These are phyloP conservation scores for Pempheris klunzingeri DNA, from an alignment of 2,797 vertebrate genomes.

Conservation along the genomic window DNA sequence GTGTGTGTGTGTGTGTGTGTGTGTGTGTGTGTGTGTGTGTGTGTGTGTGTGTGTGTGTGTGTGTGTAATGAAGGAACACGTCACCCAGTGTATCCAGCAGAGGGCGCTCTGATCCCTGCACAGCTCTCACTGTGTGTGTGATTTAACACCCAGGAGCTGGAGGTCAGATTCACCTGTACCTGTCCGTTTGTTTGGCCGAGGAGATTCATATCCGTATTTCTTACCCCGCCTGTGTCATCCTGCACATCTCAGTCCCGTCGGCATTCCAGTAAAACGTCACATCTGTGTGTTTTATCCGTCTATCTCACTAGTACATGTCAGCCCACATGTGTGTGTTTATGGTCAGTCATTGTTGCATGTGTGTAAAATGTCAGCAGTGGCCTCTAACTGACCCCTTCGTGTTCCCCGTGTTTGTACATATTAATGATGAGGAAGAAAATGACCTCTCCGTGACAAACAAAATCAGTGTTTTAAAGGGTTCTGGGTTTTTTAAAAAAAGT, in stretches of 20 bases:
- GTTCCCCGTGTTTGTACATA: conserved; percentile 12
- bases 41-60: too few relatives aligned
- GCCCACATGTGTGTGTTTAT: background rate
- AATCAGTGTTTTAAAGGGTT: conserved; percentile 8
- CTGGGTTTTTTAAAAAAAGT: background rate
- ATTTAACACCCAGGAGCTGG: background rate
- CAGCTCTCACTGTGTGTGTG: background rate
- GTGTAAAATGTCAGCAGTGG: conserved; percentile 28
- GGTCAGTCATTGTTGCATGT: conserved; percentile 31
- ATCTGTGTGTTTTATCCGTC: background rate
- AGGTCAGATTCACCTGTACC: background rate
- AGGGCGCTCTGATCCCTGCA: conserved; percentile 5
- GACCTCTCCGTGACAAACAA: background rate
- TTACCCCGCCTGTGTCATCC: background rate
- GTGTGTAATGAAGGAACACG: background rate
- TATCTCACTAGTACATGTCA: conserved; percentile 26
- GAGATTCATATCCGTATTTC: conserved; percentile 13
- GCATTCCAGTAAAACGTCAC: conserved; percentile 40
- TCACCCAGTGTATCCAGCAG: background rate
- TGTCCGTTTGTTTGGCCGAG: background rate
- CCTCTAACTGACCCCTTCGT: conserved; percentile 17
- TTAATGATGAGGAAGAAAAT: background rate
- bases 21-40: background rate
- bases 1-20: too few relatives aligned
- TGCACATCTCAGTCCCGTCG: background rate